A percentile compares a stretch with the other conserved stretches of the same genome.
Conservation (phyloP, 2,888 invertebrate species). For the Tinea trinotella region DNA sequence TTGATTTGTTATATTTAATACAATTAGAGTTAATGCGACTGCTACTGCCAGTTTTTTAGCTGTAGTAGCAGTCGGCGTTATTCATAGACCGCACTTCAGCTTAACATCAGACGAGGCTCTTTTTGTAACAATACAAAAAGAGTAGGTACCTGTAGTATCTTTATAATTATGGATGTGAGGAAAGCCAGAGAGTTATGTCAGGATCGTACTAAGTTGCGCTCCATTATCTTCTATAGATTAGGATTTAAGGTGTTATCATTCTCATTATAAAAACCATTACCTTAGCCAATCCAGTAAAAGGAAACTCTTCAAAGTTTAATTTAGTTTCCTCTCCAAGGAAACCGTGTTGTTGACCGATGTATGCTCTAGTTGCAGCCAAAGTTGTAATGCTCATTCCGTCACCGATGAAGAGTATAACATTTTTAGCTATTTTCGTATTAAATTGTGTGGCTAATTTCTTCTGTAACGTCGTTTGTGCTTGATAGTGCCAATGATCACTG, state of each 20-base stretch:
- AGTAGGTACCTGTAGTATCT: no score
- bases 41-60: no score
- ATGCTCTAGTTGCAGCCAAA: conserved; percentile 81
- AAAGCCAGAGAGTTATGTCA: no score
- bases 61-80: no score
- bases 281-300: conserved; percentile 82
- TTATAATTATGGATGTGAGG: no score
- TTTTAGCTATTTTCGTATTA: conserved; percentile 60
- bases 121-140: no score
- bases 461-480: conserved; percentile 54
- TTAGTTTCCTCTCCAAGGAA: conserved; percentile 77
- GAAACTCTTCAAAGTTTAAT: conserved; percentile 83
- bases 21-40: no score
- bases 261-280: conserved; percentile 41
- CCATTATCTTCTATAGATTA: not conserved
- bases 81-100: no score
- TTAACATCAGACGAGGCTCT: no score
- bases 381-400: conserved; percentile 92
- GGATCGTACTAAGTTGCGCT: no score
- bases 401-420: conserved; percentile 86
- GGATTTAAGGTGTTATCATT: not conserved
- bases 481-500: conserved; percentile 51
- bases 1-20: no score
- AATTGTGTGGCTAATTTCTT: conserved; percentile 41
- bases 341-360: conserved; percentile 75